These are phyloP conservation scores for Lacerta agilis DNA, from an alignment of 2,797 vertebrate genomes.

Conservation along the genomic window DNA sequence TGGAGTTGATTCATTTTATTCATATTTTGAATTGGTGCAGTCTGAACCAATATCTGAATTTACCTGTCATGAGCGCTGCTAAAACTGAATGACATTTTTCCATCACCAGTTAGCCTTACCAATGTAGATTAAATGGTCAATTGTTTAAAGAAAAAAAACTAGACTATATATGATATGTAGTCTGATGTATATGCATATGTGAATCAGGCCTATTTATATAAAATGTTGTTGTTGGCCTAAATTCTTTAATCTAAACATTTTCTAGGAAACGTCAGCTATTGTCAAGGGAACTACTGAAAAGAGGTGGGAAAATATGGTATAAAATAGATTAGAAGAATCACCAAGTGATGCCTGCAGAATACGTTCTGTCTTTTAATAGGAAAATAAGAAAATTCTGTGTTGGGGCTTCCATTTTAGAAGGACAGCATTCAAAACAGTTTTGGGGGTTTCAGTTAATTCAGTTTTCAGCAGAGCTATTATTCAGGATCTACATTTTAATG, in stretches of 20 bases:
- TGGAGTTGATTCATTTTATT: background rate
- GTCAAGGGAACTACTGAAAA: conserved; percentile 40
- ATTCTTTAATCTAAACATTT: conserved; percentile 71
- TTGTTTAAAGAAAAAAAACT: too few species aligned
- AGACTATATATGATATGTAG: conserved; percentile 20
- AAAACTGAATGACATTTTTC: background rate
- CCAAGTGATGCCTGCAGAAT: conserved; percentile 58
- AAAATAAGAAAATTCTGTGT: conserved; percentile 42
- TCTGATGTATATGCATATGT: background rate
- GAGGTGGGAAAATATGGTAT: conserved; percentile 51
- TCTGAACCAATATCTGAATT: background rate
- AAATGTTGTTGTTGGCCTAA: conserved; percentile 64
- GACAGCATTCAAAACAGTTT: conserved; percentile 30
- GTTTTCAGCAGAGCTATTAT: background rate
- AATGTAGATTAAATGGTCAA: background rate
- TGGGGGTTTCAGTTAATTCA: background rate
- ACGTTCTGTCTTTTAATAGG: background rate
- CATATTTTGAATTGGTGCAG: background rate
- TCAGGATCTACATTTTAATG: conserved; percentile 14
- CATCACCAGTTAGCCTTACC: background rate
- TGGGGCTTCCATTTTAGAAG: conserved; percentile 47
- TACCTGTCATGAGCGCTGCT: too few species aligned
- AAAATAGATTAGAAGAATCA: conserved; percentile 69
- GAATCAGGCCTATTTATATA: background rate
- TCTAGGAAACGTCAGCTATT: conserved; percentile 72